Evolutionary conservation across 1,140 invertebrate genomes (phyloP).

Genomic region (Tenebrio molitor): DNA sequence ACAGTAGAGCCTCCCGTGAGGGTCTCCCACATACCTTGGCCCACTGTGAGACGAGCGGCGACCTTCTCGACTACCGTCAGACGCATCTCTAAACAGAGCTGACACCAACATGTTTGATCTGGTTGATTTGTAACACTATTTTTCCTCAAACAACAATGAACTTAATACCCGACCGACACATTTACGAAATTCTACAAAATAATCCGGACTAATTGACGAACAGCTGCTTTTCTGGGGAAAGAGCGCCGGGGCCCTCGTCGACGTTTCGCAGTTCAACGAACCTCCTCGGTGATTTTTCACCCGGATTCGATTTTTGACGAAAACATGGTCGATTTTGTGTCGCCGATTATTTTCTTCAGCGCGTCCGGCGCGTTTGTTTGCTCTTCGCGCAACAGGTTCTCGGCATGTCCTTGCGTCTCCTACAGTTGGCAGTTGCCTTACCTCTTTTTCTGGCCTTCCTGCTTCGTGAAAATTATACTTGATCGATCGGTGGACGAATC

Average conservation of each 20-base stretch:
- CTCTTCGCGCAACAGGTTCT: conserved; percentile 7
- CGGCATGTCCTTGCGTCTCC: conserved; percentile 1
- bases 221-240: neutral
- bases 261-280: conserved; percentile 29
- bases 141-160: conserved; percentile 17
- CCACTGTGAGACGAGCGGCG: conserved; percentile 21
- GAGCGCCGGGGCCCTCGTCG: neutral
- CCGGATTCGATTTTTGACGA: no score
- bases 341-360: neutral
- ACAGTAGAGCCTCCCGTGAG: conserved; percentile 33
- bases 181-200: conserved; percentile 21
- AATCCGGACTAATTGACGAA: neutral
- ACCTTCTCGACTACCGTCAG: conserved; percentile 20
- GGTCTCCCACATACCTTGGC: conserved; percentile 39
- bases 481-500: neutral
- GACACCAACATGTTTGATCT: neutral
- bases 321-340: no score
- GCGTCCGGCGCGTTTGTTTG: neutral
- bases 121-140: conserved; percentile 5
- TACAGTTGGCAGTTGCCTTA: neutral
- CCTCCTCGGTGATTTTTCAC: neutral
- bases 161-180: conserved; percentile 12
- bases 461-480: neutral
- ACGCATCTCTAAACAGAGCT: conserved; percentile 27
- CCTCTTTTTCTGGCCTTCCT: conserved; percentile 10